These are phyloP conservation scores for Nycticorax nycticorax DNA, from an alignment of 2,113 vertebrate genomes.

Conservation along the genomic window DNA sequence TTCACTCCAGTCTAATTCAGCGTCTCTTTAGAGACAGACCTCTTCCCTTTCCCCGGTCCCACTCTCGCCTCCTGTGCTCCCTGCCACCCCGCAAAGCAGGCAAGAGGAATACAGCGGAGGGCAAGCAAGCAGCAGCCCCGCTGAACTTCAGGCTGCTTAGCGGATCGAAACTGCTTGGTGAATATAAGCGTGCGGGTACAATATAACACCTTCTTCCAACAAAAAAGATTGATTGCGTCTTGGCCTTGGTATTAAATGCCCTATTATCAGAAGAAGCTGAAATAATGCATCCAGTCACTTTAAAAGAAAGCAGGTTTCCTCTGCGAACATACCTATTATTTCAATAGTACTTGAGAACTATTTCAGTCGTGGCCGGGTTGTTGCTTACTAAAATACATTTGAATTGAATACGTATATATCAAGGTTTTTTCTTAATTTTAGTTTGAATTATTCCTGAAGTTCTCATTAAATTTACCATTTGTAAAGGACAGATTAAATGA, in stretches of 20 bases:
- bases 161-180: not conserved
- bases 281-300: slow-evolving; percentile 65
- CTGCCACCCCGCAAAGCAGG: not conserved
- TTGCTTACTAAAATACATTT: slow-evolving; percentile 67
- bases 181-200: not conserved
- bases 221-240: slow-evolving; percentile 65
- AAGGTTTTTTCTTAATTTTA: slow-evolving; percentile 56
- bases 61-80: not conserved
- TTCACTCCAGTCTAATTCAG: slow-evolving; percentile 64
- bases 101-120: not conserved
- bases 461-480: slow-evolving; percentile 74
- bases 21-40: slow-evolving; percentile 44
- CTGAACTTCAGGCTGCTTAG: not conserved
- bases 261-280: slow-evolving; percentile 65
- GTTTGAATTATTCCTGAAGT: slow-evolving; percentile 63
- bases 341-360: slow-evolving; percentile 59
- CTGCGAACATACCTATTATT: slow-evolving; percentile 62
- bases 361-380: slow-evolving; percentile 61
- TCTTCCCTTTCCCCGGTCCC: not conserved
- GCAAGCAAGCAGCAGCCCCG: not conserved
- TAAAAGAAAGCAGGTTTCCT: slow-evolving; percentile 63
- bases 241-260: slow-evolving; percentile 53
- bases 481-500: slow-evolving; percentile 68
- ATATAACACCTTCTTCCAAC: slow-evolving; percentile 19
- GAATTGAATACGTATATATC: slow-evolving; percentile 58